A percentile compares a stretch with the other conserved stretches of the same genome.
phyloP scores from a whole-genome alignment of 1,140 invertebrate species.

The Probaryconus sp. region DNA sequence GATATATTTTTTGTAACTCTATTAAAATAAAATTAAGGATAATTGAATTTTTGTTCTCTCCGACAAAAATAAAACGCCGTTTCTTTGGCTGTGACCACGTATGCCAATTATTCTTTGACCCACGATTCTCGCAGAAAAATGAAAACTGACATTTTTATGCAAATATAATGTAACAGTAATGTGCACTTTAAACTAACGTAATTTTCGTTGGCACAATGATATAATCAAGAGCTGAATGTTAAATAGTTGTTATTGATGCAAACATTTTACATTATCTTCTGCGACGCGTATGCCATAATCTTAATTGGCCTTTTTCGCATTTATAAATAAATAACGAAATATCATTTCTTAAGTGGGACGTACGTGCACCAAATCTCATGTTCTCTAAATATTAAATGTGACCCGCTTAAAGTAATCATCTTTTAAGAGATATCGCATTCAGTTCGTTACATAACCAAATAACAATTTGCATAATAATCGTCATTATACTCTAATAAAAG shows the following conservation, averaged over 20 bases:
- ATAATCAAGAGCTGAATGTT: conserved; percentile 1
- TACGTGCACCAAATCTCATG: conserved; percentile 21
- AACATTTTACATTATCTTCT: conserved; percentile 22
- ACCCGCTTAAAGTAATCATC: too few relatives aligned
- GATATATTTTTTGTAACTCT: too few relatives aligned
- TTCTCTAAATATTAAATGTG: conserved; percentile 6
- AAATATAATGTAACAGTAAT: too few relatives aligned
- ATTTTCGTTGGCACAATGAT: not conserved
- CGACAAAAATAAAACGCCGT: too few relatives aligned
- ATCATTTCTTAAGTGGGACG: conserved; percentile 14
- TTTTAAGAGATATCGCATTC: conserved; percentile 6
- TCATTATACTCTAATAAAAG: too few relatives aligned
- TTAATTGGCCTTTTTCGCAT: conserved; percentile 14
- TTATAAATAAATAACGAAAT: conserved; percentile 27
- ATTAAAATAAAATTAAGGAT: too few relatives aligned
- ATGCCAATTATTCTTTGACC: too few relatives aligned
- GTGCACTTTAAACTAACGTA: not conserved
- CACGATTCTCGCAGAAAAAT: too few relatives aligned
- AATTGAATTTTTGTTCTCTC: too few relatives aligned
- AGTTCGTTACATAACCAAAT: conserved; percentile 2
- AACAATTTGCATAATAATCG: too few relatives aligned
- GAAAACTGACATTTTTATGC: too few relatives aligned
- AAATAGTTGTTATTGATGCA: conserved; percentile 5
- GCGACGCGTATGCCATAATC: conserved; percentile 9
- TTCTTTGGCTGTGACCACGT: too few relatives aligned